These are phyloP conservation scores for Catocala nupta DNA, from an alignment of 2,888 invertebrate genomes.

Conservation along the genomic window DNA sequence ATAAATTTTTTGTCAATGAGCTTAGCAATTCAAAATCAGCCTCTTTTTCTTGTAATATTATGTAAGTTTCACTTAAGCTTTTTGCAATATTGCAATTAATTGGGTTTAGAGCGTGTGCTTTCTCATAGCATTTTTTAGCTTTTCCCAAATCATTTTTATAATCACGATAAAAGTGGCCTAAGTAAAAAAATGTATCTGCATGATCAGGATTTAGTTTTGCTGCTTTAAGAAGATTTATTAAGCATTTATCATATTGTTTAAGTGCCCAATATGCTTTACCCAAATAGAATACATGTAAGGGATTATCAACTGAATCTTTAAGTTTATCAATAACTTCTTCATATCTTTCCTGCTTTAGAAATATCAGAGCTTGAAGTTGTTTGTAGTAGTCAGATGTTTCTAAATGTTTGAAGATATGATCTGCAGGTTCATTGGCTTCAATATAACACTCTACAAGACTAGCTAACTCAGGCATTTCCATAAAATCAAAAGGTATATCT, in stretches of 20 bases:
- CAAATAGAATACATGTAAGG: conserved; percentile 87
- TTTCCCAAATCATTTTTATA: conserved; percentile 89
- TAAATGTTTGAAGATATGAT: conserved; percentile 66
- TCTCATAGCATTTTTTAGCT: conserved; percentile 94
- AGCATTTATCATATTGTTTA: conserved; percentile 87
- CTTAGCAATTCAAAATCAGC: conserved; percentile 89
- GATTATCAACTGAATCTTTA: conserved; percentile 71
- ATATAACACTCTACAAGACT: conserved; percentile 75
- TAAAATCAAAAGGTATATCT: conserved; percentile 60
- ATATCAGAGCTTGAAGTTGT: conserved; percentile 82
- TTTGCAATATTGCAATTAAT: conserved; percentile 90
- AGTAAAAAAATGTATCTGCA: conserved; percentile 90
- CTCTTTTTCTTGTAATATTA: conserved; percentile 89
- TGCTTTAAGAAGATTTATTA: conserved; percentile 89
- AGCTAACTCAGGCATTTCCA: conserved; percentile 66
- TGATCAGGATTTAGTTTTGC: conserved; percentile 92
- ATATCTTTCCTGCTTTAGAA: conserved; percentile 82
- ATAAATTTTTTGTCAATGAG: conserved; percentile 78
- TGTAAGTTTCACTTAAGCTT: conserved; percentile 92
- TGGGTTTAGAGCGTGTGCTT: conserved; percentile 92
- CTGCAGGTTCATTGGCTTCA: conserved; percentile 66
- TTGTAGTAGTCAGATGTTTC: conserved; percentile 62
- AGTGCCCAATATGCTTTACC: conserved; percentile 89
- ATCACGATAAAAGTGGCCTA: conserved; percentile 92
- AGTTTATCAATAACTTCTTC: conserved; percentile 87